Evolutionary conservation across 2,797 vertebrate species (phyloP), one percentile per base, ranked within the genome.

Genomic region (Setipinna tenuifilis): DNA sequence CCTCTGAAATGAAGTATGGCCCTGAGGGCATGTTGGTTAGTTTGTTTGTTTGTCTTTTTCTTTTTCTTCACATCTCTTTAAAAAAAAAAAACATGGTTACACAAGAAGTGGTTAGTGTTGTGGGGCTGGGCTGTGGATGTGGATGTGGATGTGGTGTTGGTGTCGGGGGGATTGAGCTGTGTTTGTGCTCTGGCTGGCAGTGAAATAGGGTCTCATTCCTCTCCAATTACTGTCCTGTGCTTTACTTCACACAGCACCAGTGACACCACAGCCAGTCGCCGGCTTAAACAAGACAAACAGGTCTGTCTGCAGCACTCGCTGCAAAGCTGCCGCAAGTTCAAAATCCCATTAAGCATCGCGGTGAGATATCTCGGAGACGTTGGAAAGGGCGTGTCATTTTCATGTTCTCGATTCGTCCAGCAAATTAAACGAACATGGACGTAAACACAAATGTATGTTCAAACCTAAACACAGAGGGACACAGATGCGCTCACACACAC

Each of bases 81-180:
- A n/a, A n/a, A n/a, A n/a, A n/a, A n/a, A n/a, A n/a, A n/a, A n/a
- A n/a, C n/a, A 89, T 87, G 83, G 81, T 88, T 90, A 83, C 85
- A 87, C 86, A 88, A 84, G 85, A 86, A 89, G 62, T 86, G 84
- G 85, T 89, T 88, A 88, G 88, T 87, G 81, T 89, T 87, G 83
- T 80, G 62, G 65, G 86, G 71, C 86, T n/a, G n/a, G n/a, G n/a
- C n/a, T n/a, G n/a, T n/a, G n/a, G n/a, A n/a, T n/a, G n/a, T n/a
- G n/a, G n/a, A n/a, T n/a, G 81, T 46, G 41, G 54, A 86, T 85
- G 81, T 83, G 88, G 86, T 85, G 84, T 86, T 82, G 75, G 83
- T 83, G 87, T 85, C 85, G 80, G 50, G 82, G 81, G 81, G 84
- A 85, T 84, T 82, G 68, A 84, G n/a, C n/a, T n/a, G n/a, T n/a